Conservation (phyloP, 2,797 vertebrate species). For the Muscicapa striata region DNA sequence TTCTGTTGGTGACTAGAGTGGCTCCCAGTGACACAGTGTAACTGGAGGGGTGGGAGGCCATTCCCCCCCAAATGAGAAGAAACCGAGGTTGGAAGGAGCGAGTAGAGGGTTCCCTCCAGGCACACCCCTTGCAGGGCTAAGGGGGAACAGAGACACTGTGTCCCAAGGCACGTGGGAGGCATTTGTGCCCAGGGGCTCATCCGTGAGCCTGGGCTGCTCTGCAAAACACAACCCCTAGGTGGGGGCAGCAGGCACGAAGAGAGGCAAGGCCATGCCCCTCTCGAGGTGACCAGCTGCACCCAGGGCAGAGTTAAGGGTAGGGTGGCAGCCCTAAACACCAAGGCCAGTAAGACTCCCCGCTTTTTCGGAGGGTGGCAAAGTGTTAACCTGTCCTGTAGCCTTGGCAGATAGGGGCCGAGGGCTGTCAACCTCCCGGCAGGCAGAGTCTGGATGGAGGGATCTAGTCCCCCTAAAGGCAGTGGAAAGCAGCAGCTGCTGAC, state of each 20-base stretch:
- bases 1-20: neutral
- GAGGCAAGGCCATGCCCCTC: neutral
- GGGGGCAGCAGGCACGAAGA: neutral
- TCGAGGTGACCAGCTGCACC: neutral
- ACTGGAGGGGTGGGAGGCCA: neutral
- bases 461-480: constrained; percentile 13
- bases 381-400: neutral
- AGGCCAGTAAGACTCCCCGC: neutral
- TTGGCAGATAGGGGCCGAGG: neutral
- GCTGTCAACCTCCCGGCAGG: neutral
- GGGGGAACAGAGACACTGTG: neutral
- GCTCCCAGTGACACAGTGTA: neutral
- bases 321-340: neutral
- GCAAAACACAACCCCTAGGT: neutral
- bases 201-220: neutral
- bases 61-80: neutral
- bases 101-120: neutral
- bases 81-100: neutral
- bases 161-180: constrained; percentile 31
- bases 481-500: constrained; percentile 46
- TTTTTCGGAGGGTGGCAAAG: neutral
- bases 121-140: neutral
- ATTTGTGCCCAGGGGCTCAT: neutral
- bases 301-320: neutral
- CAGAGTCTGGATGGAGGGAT: neutral